phyloP scores from a whole-genome alignment of 1,140 invertebrate genomes.

The Sesamia nonagrioides region DNA sequence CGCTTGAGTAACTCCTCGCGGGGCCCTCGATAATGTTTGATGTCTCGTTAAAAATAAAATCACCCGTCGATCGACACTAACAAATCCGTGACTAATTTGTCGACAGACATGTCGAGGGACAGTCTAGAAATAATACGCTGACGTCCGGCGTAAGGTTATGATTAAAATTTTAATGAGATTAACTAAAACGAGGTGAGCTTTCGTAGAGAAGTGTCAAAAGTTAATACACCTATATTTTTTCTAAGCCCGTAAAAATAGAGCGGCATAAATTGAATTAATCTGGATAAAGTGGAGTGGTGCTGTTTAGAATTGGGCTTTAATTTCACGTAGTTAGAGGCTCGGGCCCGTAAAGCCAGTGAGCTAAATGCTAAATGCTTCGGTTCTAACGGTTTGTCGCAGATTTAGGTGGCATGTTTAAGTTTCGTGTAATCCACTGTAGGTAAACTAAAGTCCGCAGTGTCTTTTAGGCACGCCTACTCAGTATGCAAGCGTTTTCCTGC shows the following conservation, averaged over 20 bases:
- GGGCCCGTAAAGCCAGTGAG: conserved; percentile 61
- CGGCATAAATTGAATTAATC: conserved; percentile 40
- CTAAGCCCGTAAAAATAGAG: conserved; percentile 21
- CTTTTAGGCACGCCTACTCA: conserved; percentile 85
- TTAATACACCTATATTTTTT: conserved; percentile 44
- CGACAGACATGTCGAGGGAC: conserved; percentile 78
- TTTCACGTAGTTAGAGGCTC: conserved; percentile 54
- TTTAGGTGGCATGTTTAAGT: conserved; percentile 83
- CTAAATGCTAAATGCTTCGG: conserved; percentile 71
- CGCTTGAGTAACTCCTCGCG: conserved; percentile 76
- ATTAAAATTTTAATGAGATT: conserved; percentile 83
- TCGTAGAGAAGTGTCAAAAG: conserved; percentile 50
- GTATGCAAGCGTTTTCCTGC: conserved; percentile 85
- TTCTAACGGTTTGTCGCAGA: conserved; percentile 72
- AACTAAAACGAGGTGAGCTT: conserved; percentile 58
- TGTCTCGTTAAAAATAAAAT: conserved; percentile 86
- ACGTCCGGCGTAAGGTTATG: conserved; percentile 72
- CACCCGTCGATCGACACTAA: conserved; percentile 79
- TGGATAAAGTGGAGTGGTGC: conserved; percentile 36
- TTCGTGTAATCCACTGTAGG: conserved; percentile 82
- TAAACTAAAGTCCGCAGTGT: conserved; percentile 83
- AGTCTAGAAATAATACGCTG: conserved; percentile 78
- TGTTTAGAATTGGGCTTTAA: conserved; percentile 47
- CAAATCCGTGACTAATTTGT: conserved; percentile 85
- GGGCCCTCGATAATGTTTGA: conserved; percentile 84